Percentiles rank a stretch among this genome's conserved stretches.
Evolutionary conservation across 2,113 vertebrate genomes (phyloP).

Genomic region (Hyla sarda): DNA sequence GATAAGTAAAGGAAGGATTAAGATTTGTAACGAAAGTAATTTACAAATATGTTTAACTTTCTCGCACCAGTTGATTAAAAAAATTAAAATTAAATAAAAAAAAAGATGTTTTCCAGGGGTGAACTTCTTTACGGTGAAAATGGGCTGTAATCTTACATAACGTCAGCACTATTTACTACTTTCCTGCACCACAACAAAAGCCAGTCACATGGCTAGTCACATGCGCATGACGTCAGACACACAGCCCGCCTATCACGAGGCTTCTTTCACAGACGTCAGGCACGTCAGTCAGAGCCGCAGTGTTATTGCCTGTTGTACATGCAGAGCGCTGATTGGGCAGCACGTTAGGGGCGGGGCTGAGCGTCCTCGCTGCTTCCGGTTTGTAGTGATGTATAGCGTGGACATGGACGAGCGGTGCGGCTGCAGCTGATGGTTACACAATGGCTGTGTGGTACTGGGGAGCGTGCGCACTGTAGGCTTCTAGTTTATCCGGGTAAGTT

Average conservation of each 20-base stretch:
- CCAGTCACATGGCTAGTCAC: neutral
- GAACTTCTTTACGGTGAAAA: too few species aligned
- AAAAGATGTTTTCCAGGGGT: too few species aligned
- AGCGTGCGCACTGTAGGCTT: neutral
- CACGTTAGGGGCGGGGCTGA: neutral
- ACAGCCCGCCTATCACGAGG: neutral
- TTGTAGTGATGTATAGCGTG: neutral
- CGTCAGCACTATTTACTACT: neutral
- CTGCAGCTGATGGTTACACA: neutral
- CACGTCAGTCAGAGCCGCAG: neutral
- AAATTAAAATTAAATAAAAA: too few species aligned
- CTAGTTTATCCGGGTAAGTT: neutral
- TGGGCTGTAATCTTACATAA: too few species aligned
- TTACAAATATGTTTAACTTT: too few species aligned
- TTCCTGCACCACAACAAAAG: neutral
- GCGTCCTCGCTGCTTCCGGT: slow-evolving; percentile 3
- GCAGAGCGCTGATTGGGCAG: neutral
- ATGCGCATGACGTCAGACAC: neutral
- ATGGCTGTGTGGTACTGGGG: neutral
- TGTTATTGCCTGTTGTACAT: neutral
- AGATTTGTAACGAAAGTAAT: too few species aligned
- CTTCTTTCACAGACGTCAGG: neutral
- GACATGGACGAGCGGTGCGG: neutral
- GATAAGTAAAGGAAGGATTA: too few species aligned
- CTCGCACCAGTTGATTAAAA: too few species aligned